phyloP scores from a whole-genome alignment of 2,797 vertebrate species.

The Cynopterus sphinx region DNA sequence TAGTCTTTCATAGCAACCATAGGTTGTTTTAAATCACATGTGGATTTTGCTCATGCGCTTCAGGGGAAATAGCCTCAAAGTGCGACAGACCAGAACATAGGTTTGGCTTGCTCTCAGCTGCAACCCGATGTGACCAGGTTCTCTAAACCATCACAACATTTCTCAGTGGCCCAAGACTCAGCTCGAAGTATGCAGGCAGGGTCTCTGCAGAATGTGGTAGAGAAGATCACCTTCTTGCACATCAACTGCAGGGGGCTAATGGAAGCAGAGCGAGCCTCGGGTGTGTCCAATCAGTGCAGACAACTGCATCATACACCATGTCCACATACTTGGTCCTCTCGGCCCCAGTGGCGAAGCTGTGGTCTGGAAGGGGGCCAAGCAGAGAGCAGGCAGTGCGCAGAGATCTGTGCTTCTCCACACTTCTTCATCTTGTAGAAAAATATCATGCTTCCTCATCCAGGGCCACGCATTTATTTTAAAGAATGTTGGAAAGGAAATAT shows the following conservation, averaged over 20 bases:
- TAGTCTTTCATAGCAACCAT: neutral
- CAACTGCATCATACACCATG: neutral
- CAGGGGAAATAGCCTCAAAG: neutral
- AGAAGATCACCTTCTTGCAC: neutral
- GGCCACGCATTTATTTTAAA: constrained; percentile 55
- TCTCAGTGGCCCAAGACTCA: fast-evolving
- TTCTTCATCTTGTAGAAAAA: neutral
- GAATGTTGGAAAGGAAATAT: constrained; percentile 65
- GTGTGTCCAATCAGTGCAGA: neutral
- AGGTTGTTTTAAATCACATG: neutral
- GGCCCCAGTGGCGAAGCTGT: constrained; percentile 40
- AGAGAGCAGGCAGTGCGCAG: neutral
- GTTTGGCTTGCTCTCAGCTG: neutral
- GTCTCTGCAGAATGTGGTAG: neutral
- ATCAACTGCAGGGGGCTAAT: neutral
- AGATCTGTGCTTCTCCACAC: neutral
- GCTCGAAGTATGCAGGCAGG: neutral
- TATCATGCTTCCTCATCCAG: neutral
- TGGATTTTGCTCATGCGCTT: constrained; percentile 28
- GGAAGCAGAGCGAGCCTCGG: neutral
- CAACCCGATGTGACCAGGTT: neutral
- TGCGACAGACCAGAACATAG: neutral
- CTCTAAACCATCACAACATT: neutral
- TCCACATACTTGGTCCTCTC: neutral
- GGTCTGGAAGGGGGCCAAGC: constrained; percentile 56